A percentile compares a stretch with the other conserved stretches of the same genome.
Evolutionary conservation across 2,113 vertebrate genomes (phyloP).

Genomic region (Salminus brasiliensis): DNA sequence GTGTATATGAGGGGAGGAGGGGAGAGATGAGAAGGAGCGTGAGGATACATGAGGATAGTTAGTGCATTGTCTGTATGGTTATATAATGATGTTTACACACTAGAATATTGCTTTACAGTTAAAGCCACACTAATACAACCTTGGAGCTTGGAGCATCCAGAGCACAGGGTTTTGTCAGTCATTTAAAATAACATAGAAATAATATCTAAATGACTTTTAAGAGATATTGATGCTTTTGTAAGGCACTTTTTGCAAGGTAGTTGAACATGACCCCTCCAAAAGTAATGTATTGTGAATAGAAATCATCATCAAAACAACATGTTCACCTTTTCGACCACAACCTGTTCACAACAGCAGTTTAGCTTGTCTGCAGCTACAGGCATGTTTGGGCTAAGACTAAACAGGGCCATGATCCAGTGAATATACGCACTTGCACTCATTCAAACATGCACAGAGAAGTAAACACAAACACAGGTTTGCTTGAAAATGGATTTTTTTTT

Average conservation of each 20-base stretch:
- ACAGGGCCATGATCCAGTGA: constrained; percentile 17
- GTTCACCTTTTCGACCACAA: constrained; percentile 6
- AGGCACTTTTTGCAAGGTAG: neutral
- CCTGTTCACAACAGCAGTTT: constrained; percentile 22
- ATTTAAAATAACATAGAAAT: too few relatives aligned
- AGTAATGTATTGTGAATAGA: neutral
- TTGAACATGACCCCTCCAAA: neutral
- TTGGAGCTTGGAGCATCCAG: too few relatives aligned
- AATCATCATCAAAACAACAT: neutral
- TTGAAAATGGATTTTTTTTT: neutral
- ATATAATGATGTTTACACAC: too few relatives aligned
- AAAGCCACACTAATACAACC: too few relatives aligned
- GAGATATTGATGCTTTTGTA: too few relatives aligned
- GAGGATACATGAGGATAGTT: too few relatives aligned
- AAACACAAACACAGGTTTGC: neutral
- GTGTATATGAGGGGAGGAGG: too few relatives aligned
- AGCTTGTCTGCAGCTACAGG: neutral
- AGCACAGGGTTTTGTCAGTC: too few relatives aligned
- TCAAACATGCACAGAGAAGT: neutral
- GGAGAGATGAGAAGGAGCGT: too few relatives aligned
- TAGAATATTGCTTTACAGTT: too few relatives aligned
- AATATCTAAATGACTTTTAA: too few relatives aligned
- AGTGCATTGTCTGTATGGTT: too few relatives aligned
- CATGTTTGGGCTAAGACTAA: neutral
- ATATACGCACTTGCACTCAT: neutral